Evolutionary conservation across 2,888 invertebrate species (phyloP).

Genomic region (Eristalinus sepulchralis): DNA sequence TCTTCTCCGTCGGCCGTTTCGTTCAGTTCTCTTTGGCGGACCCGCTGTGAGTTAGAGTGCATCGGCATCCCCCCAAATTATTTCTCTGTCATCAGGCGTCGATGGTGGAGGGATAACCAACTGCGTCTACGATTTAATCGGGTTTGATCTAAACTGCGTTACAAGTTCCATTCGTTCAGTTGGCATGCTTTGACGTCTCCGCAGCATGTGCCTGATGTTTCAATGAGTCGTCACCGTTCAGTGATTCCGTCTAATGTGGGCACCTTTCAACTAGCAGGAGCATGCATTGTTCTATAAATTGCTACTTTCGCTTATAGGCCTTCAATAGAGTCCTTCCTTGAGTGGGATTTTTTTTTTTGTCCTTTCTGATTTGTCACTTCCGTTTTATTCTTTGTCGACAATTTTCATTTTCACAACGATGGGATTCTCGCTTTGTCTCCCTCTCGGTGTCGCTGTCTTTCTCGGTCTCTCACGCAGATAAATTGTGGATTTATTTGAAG

Average conservation of each 20-base stretch:
- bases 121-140: background rate
- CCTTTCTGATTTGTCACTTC: background rate
- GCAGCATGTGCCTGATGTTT: background rate
- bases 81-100: background rate
- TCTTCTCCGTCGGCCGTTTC: constrained; percentile 13
- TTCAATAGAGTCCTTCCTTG: constrained; percentile 12
- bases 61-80: background rate
- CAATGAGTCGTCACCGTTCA: background rate
- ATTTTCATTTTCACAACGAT: constrained; percentile 46
- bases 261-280: background rate
- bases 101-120: background rate
- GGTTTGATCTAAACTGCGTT: background rate
- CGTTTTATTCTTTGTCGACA: constrained; percentile 10
- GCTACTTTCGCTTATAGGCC: constrained; percentile 11
- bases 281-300: constrained; percentile 7
- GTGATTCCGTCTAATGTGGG: background rate
- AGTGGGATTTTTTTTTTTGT: background rate
- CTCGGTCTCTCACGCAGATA: constrained; percentile 38
- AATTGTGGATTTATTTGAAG: constrained; percentile 60
- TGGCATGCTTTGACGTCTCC: background rate
- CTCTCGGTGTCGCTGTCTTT: no score
- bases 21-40: constrained; percentile 7
- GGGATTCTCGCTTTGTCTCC: constrained; percentile 13
- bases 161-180: background rate
- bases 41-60: background rate